These are phyloP conservation scores for Mylabris phalerata DNA, from an alignment of 1,140 invertebrate species.

Conservation along the genomic window DNA sequence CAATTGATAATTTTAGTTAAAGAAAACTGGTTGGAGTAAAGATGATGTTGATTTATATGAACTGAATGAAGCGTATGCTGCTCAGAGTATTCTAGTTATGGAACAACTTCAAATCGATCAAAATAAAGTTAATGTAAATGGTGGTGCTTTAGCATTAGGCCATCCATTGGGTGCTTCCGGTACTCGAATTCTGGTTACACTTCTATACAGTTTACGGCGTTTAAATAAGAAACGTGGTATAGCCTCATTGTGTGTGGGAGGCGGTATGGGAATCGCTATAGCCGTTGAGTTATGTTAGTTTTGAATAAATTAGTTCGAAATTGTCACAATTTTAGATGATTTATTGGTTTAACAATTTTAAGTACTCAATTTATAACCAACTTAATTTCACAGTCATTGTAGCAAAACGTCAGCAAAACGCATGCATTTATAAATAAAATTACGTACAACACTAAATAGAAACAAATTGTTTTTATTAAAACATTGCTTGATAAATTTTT, in stretches of 20 bases:
- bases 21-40: constrained; percentile 70
- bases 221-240: constrained; percentile 64
- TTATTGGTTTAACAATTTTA: not conserved
- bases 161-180: constrained; percentile 86
- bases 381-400: not conserved
- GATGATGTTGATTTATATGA: constrained; percentile 85
- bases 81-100: constrained; percentile 62
- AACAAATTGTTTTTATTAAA: too few species aligned
- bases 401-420: not conserved
- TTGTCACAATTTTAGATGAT: too few species aligned
- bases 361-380: not conserved
- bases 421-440: not conserved
- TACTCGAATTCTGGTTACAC: constrained; percentile 65
- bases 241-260: constrained; percentile 82
- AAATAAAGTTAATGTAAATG: constrained; percentile 71
- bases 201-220: constrained; percentile 59
- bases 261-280: constrained; percentile 88
- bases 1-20: constrained; percentile 47
- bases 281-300: constrained; percentile 55
- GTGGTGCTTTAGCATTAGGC: constrained; percentile 84
- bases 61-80: constrained; percentile 82
- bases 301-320: too few species aligned
- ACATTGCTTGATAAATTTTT: too few species aligned
- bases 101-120: constrained; percentile 59
- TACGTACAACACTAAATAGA: too few species aligned